Conservation (phyloP, 1,140 invertebrate genomes). For the Eufriesea mexicana region DNA sequence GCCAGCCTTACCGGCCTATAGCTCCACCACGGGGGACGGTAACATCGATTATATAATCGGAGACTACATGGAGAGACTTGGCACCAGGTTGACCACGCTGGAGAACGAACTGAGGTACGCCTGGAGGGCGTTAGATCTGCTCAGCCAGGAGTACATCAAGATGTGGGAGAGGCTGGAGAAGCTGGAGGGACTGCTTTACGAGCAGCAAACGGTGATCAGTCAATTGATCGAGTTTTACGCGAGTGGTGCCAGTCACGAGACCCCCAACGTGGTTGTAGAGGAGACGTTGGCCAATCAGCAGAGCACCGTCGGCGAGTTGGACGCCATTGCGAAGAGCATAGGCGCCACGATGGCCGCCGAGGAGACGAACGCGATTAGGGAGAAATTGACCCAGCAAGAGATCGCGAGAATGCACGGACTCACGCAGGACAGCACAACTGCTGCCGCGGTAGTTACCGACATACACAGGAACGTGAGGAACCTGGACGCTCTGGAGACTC, state of each 20-base stretch:
- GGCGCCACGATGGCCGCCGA: conserved; percentile 77
- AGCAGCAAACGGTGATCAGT: conserved; percentile 95
- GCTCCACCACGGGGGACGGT: conserved; percentile 70
- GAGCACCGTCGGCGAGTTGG: conserved; percentile 75
- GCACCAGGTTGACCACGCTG: conserved; percentile 91
- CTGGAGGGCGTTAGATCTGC: conserved; percentile 93
- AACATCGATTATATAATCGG: conserved; percentile 88
- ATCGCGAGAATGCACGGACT: conserved; percentile 77
- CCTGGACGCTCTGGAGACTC: conserved; percentile 79
- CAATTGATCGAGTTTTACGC: conserved; percentile 92
- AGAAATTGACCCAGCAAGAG: conserved; percentile 78
- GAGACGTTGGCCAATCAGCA: conserved; percentile 70
- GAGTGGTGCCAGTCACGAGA: conserved; percentile 74
- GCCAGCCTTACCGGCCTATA: conserved; percentile 67
- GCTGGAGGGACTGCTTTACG: conserved; percentile 92
- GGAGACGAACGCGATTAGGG: conserved; percentile 75
- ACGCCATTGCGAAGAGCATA: conserved; percentile 78
- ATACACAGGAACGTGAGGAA: conserved; percentile 80
- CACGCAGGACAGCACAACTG: conserved; percentile 73
- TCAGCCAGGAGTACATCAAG: conserved; percentile 95
- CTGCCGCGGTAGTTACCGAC: conserved; percentile 77
- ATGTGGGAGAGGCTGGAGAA: conserved; percentile 97
- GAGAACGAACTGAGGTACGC: conserved; percentile 95
- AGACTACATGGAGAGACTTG: conserved; percentile 94
- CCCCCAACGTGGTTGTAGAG: conserved; percentile 68